Evolutionary conservation across 2,888 invertebrate genomes (phyloP).

Genomic region (Diarsia brunnea): DNA sequence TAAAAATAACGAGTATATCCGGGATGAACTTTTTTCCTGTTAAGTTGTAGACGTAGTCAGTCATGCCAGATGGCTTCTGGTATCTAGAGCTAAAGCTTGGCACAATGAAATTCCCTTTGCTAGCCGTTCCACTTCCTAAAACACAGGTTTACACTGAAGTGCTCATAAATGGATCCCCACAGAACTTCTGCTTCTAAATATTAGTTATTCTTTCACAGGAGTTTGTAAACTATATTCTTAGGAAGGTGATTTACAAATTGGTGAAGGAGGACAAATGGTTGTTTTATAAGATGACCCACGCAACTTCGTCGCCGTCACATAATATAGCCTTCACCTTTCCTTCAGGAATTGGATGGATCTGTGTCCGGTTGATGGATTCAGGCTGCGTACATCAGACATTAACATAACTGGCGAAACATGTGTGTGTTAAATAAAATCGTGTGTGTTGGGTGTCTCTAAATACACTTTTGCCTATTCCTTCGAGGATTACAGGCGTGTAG

Average conservation of each 20-base stretch:
- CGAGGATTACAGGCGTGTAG: not conserved
- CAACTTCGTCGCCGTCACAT: too few relatives aligned
- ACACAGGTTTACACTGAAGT: not conserved
- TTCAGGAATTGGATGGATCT: too few relatives aligned
- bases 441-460: too few relatives aligned
- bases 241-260: too few relatives aligned
- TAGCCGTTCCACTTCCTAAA: not conserved
- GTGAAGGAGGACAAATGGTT: too few relatives aligned
- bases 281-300: too few relatives aligned
- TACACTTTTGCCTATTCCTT: not conserved
- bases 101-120: constrained; percentile 35
- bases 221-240: too few relatives aligned
- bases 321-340: too few relatives aligned
- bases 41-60: not conserved
- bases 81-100: constrained; percentile 3
- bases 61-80: constrained; percentile 11
- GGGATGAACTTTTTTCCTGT: too few relatives aligned
- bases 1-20: not conserved
- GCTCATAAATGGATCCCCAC: not conserved
- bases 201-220: too few relatives aligned
- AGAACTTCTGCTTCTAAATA: not conserved
- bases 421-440: not conserved
- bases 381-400: too few relatives aligned
- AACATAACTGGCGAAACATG: not conserved
- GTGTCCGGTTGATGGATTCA: too few relatives aligned